phyloP scores from a whole-genome alignment of 2,113 vertebrate genomes.

The Ceratotherium simum region DNA sequence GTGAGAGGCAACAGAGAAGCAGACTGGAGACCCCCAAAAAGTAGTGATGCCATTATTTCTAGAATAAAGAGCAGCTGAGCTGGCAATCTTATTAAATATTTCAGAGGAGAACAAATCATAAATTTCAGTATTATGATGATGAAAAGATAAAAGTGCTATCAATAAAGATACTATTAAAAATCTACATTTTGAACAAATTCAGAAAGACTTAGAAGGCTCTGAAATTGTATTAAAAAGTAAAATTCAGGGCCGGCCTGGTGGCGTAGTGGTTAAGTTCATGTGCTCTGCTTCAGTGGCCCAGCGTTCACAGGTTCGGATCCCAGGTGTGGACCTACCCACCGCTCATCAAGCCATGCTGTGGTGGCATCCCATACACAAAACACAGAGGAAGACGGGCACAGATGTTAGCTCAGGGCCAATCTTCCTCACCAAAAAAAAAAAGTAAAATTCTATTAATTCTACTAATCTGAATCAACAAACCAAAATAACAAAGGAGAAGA shows the following conservation, averaged over 20 bases:
- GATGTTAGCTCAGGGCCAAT: too few relatives aligned
- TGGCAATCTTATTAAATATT: background rate
- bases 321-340: too few relatives aligned
- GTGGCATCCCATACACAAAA: too few relatives aligned
- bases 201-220: background rate
- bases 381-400: too few relatives aligned
- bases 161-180: background rate
- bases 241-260: background rate
- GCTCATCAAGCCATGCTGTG: too few relatives aligned
- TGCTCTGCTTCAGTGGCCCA: too few relatives aligned
- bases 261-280: too few relatives aligned
- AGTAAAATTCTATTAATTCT: too few relatives aligned
- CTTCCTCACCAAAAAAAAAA: too few relatives aligned
- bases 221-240: background rate
- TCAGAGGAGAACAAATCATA: background rate
- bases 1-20: background rate
- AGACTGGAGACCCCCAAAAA: background rate
- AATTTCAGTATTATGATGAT: background rate
- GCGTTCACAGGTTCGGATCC: too few relatives aligned
- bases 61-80: background rate
- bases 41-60: background rate
- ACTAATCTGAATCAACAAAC: background rate
- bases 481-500: background rate
- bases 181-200: conserved; percentile 45
- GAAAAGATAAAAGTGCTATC: background rate